Percentiles rank a stretch among this genome's conserved stretches.
phyloP scores from a whole-genome alignment of 2,888 invertebrate species.

The Dicyrtoma fusca region DNA sequence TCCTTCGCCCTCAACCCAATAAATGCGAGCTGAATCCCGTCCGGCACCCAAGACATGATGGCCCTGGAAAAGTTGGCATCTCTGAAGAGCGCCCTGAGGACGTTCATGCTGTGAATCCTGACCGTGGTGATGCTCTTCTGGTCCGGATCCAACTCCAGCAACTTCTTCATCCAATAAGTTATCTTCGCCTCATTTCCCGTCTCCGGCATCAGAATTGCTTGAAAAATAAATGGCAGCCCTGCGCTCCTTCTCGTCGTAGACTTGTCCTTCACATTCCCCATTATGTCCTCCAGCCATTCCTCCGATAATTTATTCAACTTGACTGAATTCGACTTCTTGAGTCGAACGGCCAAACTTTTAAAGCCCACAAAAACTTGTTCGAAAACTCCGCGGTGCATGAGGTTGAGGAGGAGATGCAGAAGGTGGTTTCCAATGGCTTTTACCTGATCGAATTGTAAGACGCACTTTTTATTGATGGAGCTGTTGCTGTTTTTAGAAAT shows the following conservation, averaged over 20 bases:
- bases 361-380: conserved; percentile 93
- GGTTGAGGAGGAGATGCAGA: conserved; percentile 45
- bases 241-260: conserved; percentile 88
- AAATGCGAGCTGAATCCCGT: conserved; percentile 73
- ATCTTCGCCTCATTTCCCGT: conserved; percentile 45
- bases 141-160: conserved; percentile 32
- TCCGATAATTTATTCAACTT: conserved; percentile 67
- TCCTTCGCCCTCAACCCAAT: conserved; percentile 72
- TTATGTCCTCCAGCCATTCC: conserved; percentile 65
- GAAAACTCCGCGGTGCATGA: conserved; percentile 96
- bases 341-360: conserved; percentile 71
- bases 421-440: conserved; percentile 54
- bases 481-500: background rate
- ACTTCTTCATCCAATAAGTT: conserved; percentile 45
- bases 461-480: conserved; percentile 59
- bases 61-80: conserved; percentile 75
- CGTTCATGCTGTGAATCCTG: conserved; percentile 81
- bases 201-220: conserved; percentile 59
- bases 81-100: conserved; percentile 77
- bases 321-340: conserved; percentile 64
- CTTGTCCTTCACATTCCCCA: conserved; percentile 61
- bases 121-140: conserved; percentile 60
- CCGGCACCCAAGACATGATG: conserved; percentile 70
- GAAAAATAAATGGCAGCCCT: conserved; percentile 89
- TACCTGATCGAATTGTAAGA: conserved; percentile 63